Evolutionary conservation across 2,888 invertebrate genomes (phyloP).

Genomic region (Chloromyia formosa): DNA sequence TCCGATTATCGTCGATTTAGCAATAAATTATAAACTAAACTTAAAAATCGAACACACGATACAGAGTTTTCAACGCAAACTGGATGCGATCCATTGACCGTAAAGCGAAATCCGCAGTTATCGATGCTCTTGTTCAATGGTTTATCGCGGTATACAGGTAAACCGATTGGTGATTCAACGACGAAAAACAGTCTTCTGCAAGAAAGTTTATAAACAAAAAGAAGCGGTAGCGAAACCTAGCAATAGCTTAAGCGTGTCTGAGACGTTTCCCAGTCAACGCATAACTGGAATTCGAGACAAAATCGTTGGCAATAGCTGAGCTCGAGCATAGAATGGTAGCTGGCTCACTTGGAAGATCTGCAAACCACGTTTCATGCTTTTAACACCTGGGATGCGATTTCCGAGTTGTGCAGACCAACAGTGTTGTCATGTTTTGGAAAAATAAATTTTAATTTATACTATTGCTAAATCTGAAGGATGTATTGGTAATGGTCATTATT

Average conservation of each 20-base stretch:
- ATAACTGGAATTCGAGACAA: conserved; percentile 10
- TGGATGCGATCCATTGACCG: not conserved
- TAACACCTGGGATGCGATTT: too few relatives aligned
- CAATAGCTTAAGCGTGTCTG: not conserved
- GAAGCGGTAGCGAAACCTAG: not conserved
- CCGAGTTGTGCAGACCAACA: not conserved
- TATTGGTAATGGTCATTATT: too few relatives aligned
- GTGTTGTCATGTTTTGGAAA: not conserved
- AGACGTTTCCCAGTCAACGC: conserved; percentile 8
- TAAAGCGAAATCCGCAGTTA: conserved; percentile 27
- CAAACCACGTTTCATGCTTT: too few relatives aligned
- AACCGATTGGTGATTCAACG: not conserved
- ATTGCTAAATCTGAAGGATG: too few relatives aligned
- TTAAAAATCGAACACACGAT: conserved; percentile 4
- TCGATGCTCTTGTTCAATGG: not conserved
- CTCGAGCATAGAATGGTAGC: not conserved
- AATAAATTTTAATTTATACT: too few relatives aligned
- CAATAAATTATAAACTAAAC: conserved; percentile 7
- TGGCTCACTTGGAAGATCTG: not conserved
- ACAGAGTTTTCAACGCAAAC: not conserved
- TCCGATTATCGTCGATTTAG: conserved; percentile 10
- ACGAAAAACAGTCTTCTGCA: conserved; percentile 12
- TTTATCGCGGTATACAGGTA: conserved; percentile 15
- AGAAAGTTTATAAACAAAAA: conserved; percentile 7
- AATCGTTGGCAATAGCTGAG: not conserved